phyloP scores from a whole-genome alignment of 2,888 invertebrate genomes.

The Yponomeuta sedellus region DNA sequence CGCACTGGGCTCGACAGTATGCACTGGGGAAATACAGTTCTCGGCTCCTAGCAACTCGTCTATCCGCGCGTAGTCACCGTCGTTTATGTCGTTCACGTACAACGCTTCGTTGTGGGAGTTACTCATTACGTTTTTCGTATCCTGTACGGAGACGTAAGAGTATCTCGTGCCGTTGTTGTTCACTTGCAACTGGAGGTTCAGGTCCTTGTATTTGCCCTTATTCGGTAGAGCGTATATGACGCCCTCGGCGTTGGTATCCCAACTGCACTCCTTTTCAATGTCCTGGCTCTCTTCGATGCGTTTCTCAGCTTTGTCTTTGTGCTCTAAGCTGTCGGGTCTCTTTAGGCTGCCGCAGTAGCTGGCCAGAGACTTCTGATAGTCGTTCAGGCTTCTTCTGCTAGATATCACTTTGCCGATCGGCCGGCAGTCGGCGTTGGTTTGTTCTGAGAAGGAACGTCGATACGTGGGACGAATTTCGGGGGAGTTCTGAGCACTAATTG shows the following conservation, averaged over 20 bases:
- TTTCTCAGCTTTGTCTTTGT: constrained; percentile 30
- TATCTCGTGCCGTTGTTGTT: constrained; percentile 69
- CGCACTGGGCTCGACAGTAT: constrained; percentile 35
- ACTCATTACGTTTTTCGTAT: constrained; percentile 65
- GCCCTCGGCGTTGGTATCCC: constrained; percentile 74
- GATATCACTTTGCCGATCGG: constrained; percentile 66
- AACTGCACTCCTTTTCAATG: constrained; percentile 76
- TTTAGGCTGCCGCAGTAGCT: constrained; percentile 52
- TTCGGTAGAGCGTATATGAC: constrained; percentile 71
- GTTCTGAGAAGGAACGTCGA: constrained; percentile 66
- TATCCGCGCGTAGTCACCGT: constrained; percentile 66
- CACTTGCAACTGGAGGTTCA: constrained; percentile 66
- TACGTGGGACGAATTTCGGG: constrained; percentile 68
- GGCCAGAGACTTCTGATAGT: constrained; percentile 59
- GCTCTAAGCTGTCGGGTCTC: constrained; percentile 37
- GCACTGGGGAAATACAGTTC: constrained; percentile 65
- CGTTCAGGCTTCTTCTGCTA: constrained; percentile 64
- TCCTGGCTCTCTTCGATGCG: constrained; percentile 66
- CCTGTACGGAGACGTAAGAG: constrained; percentile 67
- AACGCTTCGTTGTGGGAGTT: constrained; percentile 66
- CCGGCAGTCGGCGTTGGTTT: constrained; percentile 51
- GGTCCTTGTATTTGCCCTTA: constrained; percentile 69
- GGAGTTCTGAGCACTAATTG: constrained; percentile 64
- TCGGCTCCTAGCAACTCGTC: constrained; percentile 62
- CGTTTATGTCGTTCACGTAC: constrained; percentile 60